Evolutionary conservation across 2,797 vertebrate species (phyloP).

Genomic region (Nothura maculosa): DNA sequence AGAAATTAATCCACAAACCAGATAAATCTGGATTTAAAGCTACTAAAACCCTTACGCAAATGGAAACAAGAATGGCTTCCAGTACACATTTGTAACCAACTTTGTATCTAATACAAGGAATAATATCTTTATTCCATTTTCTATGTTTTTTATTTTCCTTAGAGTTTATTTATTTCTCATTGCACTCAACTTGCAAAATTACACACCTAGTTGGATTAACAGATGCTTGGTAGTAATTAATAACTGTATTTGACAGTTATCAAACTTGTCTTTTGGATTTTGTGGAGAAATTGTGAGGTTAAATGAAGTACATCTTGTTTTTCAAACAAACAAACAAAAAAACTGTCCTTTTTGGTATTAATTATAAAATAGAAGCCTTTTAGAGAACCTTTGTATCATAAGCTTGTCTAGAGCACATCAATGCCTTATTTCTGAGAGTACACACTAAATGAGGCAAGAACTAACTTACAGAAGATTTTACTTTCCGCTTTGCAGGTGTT

Average conservation of each 20-base stretch:
- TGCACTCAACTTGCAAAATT: background rate
- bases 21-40: background rate
- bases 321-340: background rate
- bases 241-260: background rate
- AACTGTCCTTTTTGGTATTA: background rate
- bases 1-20: background rate
- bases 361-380: background rate
- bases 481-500: conserved; percentile 85
- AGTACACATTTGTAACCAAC: background rate
- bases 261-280: background rate
- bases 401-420: background rate
- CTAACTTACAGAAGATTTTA: background rate
- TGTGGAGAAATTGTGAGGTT: background rate
- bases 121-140: background rate
- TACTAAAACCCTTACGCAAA: background rate
- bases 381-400: background rate
- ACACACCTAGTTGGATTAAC: background rate
- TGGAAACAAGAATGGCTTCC: background rate
- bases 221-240: background rate
- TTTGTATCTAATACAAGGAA: background rate
- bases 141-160: background rate
- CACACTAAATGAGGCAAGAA: rapidly evolving
- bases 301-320: background rate
- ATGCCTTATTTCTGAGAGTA: background rate
- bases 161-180: background rate